These are phyloP conservation scores for Rostratula benghalensis DNA, from an alignment of 2,113 vertebrate genomes.

Conservation along the genomic window DNA sequence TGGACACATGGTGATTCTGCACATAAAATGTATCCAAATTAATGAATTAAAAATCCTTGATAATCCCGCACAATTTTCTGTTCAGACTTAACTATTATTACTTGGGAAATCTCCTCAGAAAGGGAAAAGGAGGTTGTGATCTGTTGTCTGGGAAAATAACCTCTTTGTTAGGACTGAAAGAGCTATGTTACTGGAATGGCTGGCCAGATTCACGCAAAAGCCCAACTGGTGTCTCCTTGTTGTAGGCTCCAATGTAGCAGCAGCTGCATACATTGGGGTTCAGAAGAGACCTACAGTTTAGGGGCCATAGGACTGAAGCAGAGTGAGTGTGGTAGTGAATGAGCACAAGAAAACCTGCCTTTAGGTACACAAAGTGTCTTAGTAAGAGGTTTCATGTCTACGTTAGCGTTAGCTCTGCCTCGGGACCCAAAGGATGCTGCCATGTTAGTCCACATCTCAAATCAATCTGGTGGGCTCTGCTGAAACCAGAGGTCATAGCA, in stretches of 20 bases:
- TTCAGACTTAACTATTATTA: constrained; percentile 37
- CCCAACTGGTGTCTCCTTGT: background rate
- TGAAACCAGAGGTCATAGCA: background rate
- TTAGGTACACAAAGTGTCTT: background rate
- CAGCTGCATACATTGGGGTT: no score
- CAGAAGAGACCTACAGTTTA: background rate
- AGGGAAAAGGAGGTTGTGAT: constrained; percentile 24
- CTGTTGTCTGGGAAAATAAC: constrained; percentile 27
- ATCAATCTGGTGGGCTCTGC: background rate
- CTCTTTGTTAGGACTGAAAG: background rate
- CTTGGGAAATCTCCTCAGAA: constrained; percentile 27
- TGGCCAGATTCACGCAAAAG: background rate
- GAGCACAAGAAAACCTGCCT: background rate
- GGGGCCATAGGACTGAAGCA: rapidly evolving
- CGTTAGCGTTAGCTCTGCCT: background rate
- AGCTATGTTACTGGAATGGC: background rate
- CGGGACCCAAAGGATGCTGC: background rate
- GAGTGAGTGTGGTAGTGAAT: background rate
- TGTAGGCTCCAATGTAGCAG: rapidly evolving
- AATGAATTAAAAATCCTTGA: constrained; percentile 75
- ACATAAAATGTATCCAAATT: constrained; percentile 74
- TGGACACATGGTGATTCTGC: constrained; percentile 58
- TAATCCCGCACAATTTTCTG: constrained; percentile 67
- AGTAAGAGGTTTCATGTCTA: background rate
- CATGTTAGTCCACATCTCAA: background rate